Percentiles rank a stretch among this genome's conserved stretches.
Evolutionary conservation across 2,113 vertebrate genomes (phyloP).

Genomic region (Plectropomus leopardus): DNA sequence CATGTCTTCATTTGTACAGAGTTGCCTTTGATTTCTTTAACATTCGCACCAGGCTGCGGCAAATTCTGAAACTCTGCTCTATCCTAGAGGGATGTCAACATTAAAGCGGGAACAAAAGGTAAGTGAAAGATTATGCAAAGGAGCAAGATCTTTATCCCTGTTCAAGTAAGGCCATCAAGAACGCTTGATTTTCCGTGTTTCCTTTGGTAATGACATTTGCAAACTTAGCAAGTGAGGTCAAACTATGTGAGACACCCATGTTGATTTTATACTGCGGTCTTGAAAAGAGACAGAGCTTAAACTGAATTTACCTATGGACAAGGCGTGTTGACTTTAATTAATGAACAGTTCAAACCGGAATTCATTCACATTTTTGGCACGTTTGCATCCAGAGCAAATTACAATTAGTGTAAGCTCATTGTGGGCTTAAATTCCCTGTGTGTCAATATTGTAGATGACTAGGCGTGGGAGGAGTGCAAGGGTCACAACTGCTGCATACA

Average conservation of each 20-base stretch:
- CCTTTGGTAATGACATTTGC: slow-evolving; percentile 63
- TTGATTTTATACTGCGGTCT: slow-evolving; percentile 38
- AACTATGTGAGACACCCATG: slow-evolving; percentile 15
- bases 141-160: slow-evolving; percentile 34
- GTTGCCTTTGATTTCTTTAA: slow-evolving; percentile 17
- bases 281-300: slow-evolving; percentile 11
- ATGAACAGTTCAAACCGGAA: slow-evolving; percentile 39
- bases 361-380: slow-evolving; percentile 47
- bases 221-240: slow-evolving; percentile 59
- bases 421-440: slow-evolving; percentile 45
- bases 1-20: slow-evolving; percentile 40
- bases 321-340: slow-evolving; percentile 63
- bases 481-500: slow-evolving; percentile 49
- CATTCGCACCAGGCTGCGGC: slow-evolving; percentile 17
- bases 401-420: slow-evolving; percentile 64
- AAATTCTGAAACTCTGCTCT: slow-evolving; percentile 22
- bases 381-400: slow-evolving; percentile 47
- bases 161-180: slow-evolving; percentile 44
- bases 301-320: slow-evolving; percentile 49
- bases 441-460: slow-evolving; percentile 56
- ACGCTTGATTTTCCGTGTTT: slow-evolving; percentile 45
- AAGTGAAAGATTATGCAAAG: slow-evolving; percentile 26
- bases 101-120: slow-evolving; percentile 44
- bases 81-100: slow-evolving; percentile 38
- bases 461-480: slow-evolving; percentile 30